Conservation (phyloP, 2,797 vertebrate genomes). For the Sebastes steindachneri region DNA sequence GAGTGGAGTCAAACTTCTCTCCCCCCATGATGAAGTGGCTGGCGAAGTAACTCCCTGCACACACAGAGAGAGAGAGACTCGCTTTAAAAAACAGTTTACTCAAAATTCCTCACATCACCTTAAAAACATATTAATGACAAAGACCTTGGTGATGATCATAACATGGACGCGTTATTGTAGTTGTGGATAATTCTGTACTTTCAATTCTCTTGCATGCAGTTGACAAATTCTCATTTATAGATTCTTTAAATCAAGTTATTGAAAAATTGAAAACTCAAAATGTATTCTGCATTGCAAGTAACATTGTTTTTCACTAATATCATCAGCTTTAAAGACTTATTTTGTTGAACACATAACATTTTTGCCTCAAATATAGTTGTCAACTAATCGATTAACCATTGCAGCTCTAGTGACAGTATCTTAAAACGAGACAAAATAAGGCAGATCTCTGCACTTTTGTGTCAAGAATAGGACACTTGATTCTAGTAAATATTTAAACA, state of each 20-base stretch:
- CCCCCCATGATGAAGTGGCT: slow-evolving; percentile 99
- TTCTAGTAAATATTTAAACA: neutral
- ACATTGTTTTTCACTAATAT: neutral
- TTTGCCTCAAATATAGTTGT: neutral
- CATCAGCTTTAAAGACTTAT: neutral
- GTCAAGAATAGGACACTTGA: neutral
- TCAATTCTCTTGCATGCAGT: neutral
- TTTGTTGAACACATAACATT: neutral
- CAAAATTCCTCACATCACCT: neutral
- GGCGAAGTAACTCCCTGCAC: slow-evolving; percentile 95
- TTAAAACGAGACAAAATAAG: neutral
- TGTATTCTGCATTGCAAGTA: neutral
- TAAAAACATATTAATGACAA: neutral
- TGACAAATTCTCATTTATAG: neutral
- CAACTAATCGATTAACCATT: no score
- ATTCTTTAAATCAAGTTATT: neutral
- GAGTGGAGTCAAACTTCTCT: slow-evolving; percentile 97
- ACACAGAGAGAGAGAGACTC: slow-evolving; percentile 5
- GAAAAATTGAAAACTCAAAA: neutral
- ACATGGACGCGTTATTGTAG: neutral
- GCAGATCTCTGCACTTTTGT: neutral
- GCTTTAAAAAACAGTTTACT: neutral
- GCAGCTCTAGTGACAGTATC: neutral
- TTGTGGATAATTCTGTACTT: neutral
- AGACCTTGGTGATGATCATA: neutral